These are phyloP conservation scores for Dysdera silvatica DNA, from an alignment of 1,140 invertebrate genomes.

Conservation along the genomic window DNA sequence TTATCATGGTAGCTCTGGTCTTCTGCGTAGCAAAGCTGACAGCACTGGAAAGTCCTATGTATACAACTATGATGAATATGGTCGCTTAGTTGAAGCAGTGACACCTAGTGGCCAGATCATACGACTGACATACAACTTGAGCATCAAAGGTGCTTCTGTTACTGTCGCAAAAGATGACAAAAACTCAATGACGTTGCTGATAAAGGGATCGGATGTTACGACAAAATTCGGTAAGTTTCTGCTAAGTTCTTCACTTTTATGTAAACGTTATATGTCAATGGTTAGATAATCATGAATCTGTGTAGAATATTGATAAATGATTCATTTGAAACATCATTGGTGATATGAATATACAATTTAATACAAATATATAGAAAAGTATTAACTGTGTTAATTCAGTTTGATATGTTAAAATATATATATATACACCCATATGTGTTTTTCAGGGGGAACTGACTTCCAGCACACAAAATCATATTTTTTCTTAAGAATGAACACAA, in stretches of 20 bases:
- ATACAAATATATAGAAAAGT: too few relatives aligned
- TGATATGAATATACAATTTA: too few relatives aligned
- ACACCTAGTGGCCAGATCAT: constrained; percentile 86
- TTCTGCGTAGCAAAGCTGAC: constrained; percentile 63
- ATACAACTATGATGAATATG: constrained; percentile 79
- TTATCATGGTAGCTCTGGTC: constrained; percentile 70
- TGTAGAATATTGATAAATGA: too few relatives aligned
- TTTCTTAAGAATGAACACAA: too few relatives aligned
- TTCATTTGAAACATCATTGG: too few relatives aligned
- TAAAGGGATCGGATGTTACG: constrained; percentile 71
- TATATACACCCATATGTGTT: too few relatives aligned
- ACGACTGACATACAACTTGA: constrained; percentile 50
- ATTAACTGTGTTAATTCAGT: too few relatives aligned
- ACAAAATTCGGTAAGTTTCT: constrained; percentile 24
- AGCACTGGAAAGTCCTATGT: constrained; percentile 60
- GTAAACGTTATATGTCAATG: background rate
- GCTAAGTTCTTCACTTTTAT: background rate
- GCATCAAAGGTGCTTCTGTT: constrained; percentile 33
- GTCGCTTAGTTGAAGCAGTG: constrained; percentile 70
- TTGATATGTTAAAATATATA: too few relatives aligned
- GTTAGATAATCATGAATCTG: too few relatives aligned
- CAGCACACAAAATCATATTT: too few relatives aligned
- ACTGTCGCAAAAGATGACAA: constrained; percentile 56
- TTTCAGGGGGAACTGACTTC: too few relatives aligned
- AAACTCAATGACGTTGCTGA: constrained; percentile 71